These are phyloP conservation scores for Steinernema carpocapsae DNA, from an alignment of 2,888 invertebrate genomes.

Conservation along the genomic window DNA sequence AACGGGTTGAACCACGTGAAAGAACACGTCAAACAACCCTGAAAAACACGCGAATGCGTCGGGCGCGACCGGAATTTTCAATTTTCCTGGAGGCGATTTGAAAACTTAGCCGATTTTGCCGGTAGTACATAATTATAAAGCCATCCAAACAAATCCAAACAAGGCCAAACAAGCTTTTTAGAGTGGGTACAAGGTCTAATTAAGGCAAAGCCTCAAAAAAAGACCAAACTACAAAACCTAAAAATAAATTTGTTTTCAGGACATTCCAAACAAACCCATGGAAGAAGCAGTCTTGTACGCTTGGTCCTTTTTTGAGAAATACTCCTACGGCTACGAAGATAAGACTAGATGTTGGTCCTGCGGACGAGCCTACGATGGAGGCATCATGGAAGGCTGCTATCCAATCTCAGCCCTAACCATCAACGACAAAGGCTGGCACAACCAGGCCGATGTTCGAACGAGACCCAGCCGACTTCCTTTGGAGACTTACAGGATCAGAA, in stretches of 20 bases:
- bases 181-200: neutral
- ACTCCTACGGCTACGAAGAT: neutral
- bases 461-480: slow-evolving; percentile 51
- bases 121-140: no score
- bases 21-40: no score
- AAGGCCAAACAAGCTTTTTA: no score
- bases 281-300: neutral
- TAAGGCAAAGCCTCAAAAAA: no score
- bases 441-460: slow-evolving; percentile 48
- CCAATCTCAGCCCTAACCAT: slow-evolving; percentile 56
- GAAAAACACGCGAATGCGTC: no score
- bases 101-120: no score
- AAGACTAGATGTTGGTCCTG: neutral
- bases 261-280: neutral
- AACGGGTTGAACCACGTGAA: no score
- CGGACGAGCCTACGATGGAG: slow-evolving; percentile 48
- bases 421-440: slow-evolving; percentile 64
- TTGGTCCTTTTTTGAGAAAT: neutral
- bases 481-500: slow-evolving; percentile 51
- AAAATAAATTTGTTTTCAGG: neutral
- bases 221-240: no score
- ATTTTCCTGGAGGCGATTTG: no score
- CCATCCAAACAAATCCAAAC: no score
- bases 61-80: no score
- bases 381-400: slow-evolving; percentile 44